phyloP scores from a whole-genome alignment of 2,797 vertebrate species.

The Percopsis omiscomaycus region DNA sequence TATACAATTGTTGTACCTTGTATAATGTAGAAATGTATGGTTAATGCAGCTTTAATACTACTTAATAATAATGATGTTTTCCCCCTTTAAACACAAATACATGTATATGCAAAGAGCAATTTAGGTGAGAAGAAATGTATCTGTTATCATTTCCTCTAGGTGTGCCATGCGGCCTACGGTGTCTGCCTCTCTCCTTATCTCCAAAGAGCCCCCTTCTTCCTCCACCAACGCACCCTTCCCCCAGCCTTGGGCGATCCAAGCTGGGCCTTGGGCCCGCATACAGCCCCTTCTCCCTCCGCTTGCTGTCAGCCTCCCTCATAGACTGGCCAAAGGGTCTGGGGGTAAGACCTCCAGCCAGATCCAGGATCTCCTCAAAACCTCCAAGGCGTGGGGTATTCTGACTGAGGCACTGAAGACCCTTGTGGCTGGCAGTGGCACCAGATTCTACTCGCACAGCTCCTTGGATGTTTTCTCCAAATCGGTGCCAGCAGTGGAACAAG shows the following conservation, averaged over 20 bases:
- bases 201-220: constrained; percentile 29
- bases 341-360: constrained; percentile 66
- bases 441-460: constrained; percentile 55
- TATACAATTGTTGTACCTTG: too few species aligned
- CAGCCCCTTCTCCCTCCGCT: constrained; percentile 71
- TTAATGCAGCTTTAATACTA: too few species aligned
- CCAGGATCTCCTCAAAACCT: constrained; percentile 53
- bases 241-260: constrained; percentile 53
- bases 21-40: too few species aligned
- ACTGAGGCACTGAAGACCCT: constrained; percentile 48
- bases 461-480: constrained; percentile 68
- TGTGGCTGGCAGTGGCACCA: constrained; percentile 47
- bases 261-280: constrained; percentile 70
- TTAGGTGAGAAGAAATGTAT: neutral
- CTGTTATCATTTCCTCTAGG: constrained; percentile 33
- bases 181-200: constrained; percentile 35
- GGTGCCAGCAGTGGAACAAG: constrained; percentile 39
- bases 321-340: constrained; percentile 46
- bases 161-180: constrained; percentile 58
- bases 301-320: constrained; percentile 62
- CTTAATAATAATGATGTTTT: too few species aligned
- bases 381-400: constrained; percentile 39
- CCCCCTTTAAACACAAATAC: too few species aligned
- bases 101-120: too few species aligned
- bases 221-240: constrained; percentile 16